Base-by-base conservation (phyloP, 2,888 invertebrate species). In the Phyllotreta cruciferae region DNA sequence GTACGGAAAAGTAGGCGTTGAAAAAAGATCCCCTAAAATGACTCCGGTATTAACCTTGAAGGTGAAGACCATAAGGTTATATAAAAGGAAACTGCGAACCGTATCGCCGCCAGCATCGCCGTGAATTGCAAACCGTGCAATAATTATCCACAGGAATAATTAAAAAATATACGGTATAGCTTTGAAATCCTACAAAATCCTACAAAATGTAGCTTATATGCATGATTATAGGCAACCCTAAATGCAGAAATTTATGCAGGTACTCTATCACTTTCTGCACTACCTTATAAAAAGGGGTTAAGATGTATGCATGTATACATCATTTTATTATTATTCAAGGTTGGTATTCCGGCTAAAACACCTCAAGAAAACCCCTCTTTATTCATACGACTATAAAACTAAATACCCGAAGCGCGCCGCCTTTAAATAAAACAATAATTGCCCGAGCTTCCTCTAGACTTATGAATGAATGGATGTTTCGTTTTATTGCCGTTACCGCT, bases 361-460 rank as follows among this genome's bases (percentile, higher is more conserved):
- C 52, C 11, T 38, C 1, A 8, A 39, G 4, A 53, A 53, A 53
- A 11, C 5, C 39, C 24, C 24, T 24, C 39, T 24, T 39, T 61
- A 56, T 66, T 66, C 61, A 58, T 58, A 61, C 36, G 37, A 47
- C 42, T 37, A 61, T 65, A 63, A 67, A 65, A 63, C 35, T 52
- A 50, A 41, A 49, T 53, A 56, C 52, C 24, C 35, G 11, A 45
- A 34, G 44, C 54, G 61, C 60, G 60, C 57, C 54, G 65, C 56
- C 64, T 65, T 62, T 61, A 64, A 65, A 65, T 61, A 63, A 64
- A 64, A 62, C 64, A 60, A 66, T 67, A 64, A 65, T 52, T 53
- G 56, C 58, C 47, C 37, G 14, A 45, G 60, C 63, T 63, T 60
- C 63, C 63, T 57, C 57, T 49, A 62, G 11, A 42, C 41, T 60